phyloP scores from a whole-genome alignment of 2,113 vertebrate species.

The Synodontis membranacea region DNA sequence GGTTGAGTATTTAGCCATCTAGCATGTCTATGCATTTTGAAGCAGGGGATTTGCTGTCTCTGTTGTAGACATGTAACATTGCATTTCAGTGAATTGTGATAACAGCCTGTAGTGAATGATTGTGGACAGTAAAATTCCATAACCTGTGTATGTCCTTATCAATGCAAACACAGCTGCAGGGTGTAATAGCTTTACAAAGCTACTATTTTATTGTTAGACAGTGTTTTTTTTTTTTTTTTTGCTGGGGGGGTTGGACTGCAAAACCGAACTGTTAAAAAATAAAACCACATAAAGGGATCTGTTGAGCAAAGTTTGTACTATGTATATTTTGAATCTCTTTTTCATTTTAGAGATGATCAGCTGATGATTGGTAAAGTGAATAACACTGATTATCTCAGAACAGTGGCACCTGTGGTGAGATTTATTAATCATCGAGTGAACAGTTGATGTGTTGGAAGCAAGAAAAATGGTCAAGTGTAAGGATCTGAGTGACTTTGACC shows the following conservation, averaged over 20 bases:
- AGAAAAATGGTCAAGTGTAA: too few relatives aligned
- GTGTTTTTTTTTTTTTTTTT: not conserved
- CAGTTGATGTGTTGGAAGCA: too few relatives aligned
- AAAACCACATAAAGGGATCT: too few relatives aligned
- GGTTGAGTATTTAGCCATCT: not conserved
- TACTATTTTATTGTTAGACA: not conserved
- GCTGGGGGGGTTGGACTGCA: not conserved
- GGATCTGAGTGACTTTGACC: too few relatives aligned
- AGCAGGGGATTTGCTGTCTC: not conserved
- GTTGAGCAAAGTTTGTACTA: not conserved
- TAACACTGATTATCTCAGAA: too few relatives aligned
- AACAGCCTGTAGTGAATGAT: not conserved
- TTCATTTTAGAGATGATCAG: too few relatives aligned
- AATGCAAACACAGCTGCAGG: not conserved
- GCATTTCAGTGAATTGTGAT: not conserved
- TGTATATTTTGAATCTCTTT: too few relatives aligned
- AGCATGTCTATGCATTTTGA: not conserved
- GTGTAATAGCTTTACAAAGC: not conserved
- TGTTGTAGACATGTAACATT: not conserved
- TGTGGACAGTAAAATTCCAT: not conserved
- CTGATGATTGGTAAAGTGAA: too few relatives aligned
- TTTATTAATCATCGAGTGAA: too few relatives aligned
- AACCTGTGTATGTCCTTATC: not conserved
- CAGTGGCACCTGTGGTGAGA: too few relatives aligned
- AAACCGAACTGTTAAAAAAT: too few relatives aligned